These are phyloP conservation scores for Cladopsammia gracilis DNA, from an alignment of 64 coral and sea anemone species.

Conservation along the genomic window DNA sequence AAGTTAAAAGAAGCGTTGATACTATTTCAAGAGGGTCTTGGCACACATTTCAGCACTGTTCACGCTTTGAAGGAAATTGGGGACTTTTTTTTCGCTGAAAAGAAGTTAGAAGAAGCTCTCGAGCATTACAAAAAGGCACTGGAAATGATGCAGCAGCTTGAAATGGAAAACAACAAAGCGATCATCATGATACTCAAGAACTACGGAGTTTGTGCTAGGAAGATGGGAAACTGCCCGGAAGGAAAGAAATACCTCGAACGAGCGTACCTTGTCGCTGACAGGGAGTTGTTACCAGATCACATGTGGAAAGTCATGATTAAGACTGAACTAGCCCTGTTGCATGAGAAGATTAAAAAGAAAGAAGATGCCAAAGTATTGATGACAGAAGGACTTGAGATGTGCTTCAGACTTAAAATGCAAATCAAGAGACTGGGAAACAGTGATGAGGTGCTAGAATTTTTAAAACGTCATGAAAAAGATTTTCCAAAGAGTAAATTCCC, in stretches of 20 bases:
- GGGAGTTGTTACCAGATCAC: conserved; percentile 5
- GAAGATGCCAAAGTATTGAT: background rate
- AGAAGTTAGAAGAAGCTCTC: background rate
- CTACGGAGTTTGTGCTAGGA: conserved; percentile 12
- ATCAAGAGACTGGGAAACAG: background rate
- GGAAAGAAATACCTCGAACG: background rate
- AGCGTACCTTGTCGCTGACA: conserved; percentile 3
- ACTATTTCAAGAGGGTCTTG: background rate
- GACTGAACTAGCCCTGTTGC: background rate
- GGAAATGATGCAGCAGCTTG: conserved; percentile 1
- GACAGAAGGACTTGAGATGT: conserved; percentile 14
- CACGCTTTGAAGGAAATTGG: conserved; percentile 20
- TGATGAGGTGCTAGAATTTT: background rate
- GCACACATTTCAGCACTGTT: conserved; percentile 43
- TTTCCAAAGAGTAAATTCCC: background rate
- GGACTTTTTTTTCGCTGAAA: background rate
- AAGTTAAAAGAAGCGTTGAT: background rate
- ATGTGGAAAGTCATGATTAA: conserved; percentile 30
- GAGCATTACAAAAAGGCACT: conserved; percentile 16
- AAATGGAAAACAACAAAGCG: background rate
- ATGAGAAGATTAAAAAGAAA: background rate
- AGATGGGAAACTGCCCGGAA: background rate
- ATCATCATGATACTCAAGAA: background rate
- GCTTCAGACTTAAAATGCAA: background rate
- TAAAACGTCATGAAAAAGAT: background rate